Evolutionary conservation across 1,140 invertebrate genomes (phyloP).

Genomic region (Drosophila seguyi): DNA sequence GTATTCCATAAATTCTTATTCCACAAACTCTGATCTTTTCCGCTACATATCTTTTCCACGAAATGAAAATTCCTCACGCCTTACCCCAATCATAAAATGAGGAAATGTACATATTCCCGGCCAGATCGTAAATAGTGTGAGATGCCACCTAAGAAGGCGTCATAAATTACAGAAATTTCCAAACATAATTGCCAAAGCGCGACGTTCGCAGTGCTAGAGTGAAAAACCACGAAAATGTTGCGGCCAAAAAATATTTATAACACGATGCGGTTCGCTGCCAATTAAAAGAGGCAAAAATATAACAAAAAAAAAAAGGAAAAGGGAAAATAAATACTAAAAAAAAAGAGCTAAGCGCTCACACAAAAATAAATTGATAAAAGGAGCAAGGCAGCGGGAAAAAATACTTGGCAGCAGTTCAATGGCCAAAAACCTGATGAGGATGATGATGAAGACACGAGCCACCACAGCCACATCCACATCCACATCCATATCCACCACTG

Average conservation of each 20-base stretch:
- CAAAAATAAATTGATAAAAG: constrained; percentile 50
- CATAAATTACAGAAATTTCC: constrained; percentile 53
- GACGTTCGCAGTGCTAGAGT: constrained; percentile 22
- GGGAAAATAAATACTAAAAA: constrained; percentile 20
- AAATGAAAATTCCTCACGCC: constrained; percentile 12
- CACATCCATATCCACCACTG: constrained; percentile 8
- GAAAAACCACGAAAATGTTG: constrained; percentile 63
- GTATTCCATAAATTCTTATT: constrained; percentile 12
- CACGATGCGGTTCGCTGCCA: constrained; percentile 59
- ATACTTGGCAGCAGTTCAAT: constrained; percentile 77
- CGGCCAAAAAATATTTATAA: constrained; percentile 65
- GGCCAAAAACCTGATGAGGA: constrained; percentile 54
- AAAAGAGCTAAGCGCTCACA: constrained; percentile 9
- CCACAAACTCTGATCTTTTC: neutral
- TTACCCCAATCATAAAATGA: constrained; percentile 24
- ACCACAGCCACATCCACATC: constrained; percentile 13
- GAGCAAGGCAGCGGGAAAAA: constrained; percentile 36
- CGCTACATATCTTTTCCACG: neutral
- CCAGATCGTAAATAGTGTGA: constrained; percentile 31
- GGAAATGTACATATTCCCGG: constrained; percentile 29
- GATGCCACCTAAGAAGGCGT: constrained; percentile 42
- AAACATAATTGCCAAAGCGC: constrained; percentile 61
- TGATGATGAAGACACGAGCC: constrained; percentile 51
- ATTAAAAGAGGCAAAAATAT: constrained; percentile 49
- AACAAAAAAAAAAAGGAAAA: constrained; percentile 28